phyloP scores from a whole-genome alignment of 2,113 vertebrate species.

The Zapus hudsonius region DNA sequence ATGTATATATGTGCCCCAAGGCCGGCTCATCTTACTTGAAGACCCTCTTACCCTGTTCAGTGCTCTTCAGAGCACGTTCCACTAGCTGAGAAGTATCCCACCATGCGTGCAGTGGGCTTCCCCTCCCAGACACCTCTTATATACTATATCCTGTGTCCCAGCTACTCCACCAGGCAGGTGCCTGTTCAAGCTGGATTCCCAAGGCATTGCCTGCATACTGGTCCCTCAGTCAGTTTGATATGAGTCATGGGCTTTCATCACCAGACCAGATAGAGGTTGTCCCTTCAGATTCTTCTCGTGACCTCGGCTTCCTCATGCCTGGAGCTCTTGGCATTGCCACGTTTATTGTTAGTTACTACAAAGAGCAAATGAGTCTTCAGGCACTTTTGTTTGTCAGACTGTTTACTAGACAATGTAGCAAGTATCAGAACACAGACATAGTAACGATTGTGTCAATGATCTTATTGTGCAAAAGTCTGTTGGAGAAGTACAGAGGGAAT shows the following conservation, averaged over 20 bases:
- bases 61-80: background rate
- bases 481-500: background rate
- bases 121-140: background rate
- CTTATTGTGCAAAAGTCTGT: slow-evolving; percentile 3
- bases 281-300: background rate
- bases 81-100: background rate
- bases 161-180: background rate
- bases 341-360: background rate
- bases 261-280: background rate
- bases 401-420: background rate
- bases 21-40: background rate
- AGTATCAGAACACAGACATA: background rate
- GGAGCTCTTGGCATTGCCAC: background rate
- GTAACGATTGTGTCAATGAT: background rate
- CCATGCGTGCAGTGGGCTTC: background rate
- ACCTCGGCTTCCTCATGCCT: background rate
- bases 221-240: background rate
- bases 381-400: background rate
- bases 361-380: slow-evolving; percentile 21
- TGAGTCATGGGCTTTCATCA: background rate
- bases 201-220: background rate
- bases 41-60: background rate
- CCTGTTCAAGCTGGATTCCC: background rate
- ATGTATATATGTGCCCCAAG: accelerated
- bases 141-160: background rate